phyloP scores from a whole-genome alignment of 1,140 invertebrate species.

The Drosophila bocki region DNA sequence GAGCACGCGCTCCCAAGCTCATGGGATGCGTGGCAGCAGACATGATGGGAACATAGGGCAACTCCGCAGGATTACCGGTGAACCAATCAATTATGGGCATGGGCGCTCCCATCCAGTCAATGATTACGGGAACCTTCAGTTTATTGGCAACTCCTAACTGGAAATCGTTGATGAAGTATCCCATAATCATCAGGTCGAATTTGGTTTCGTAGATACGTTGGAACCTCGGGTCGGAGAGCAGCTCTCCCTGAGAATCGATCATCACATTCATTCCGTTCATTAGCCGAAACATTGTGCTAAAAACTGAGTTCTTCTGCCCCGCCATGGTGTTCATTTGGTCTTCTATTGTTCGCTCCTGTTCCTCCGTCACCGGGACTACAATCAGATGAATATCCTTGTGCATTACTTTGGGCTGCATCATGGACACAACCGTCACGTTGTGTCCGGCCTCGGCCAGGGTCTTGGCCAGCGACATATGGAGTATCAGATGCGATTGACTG shows the following conservation, averaged over 20 bases:
- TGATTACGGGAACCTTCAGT: constrained; percentile 62
- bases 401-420: constrained; percentile 51
- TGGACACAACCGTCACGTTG: constrained; percentile 72
- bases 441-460: constrained; percentile 69
- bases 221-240: constrained; percentile 57
- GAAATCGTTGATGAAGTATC: constrained; percentile 74
- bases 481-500: constrained; percentile 74
- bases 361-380: constrained; percentile 53
- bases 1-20: constrained; percentile 33
- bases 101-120: constrained; percentile 57
- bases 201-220: constrained; percentile 69
- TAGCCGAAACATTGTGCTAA: constrained; percentile 36
- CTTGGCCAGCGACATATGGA: constrained; percentile 72
- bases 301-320: constrained; percentile 37
- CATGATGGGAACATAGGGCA: constrained; percentile 60
- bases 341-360: constrained; percentile 42
- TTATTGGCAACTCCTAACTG: constrained; percentile 70
- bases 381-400: constrained; percentile 67
- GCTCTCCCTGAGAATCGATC: constrained; percentile 57
- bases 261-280: constrained; percentile 49
- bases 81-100: constrained; percentile 28
- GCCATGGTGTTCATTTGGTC: constrained; percentile 53
- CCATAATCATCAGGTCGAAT: constrained; percentile 76
- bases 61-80: constrained; percentile 65
- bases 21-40: constrained; percentile 15